These are phyloP conservation scores for Cnemophilus loriae DNA, from an alignment of 2,113 vertebrate genomes.

Conservation along the genomic window DNA sequence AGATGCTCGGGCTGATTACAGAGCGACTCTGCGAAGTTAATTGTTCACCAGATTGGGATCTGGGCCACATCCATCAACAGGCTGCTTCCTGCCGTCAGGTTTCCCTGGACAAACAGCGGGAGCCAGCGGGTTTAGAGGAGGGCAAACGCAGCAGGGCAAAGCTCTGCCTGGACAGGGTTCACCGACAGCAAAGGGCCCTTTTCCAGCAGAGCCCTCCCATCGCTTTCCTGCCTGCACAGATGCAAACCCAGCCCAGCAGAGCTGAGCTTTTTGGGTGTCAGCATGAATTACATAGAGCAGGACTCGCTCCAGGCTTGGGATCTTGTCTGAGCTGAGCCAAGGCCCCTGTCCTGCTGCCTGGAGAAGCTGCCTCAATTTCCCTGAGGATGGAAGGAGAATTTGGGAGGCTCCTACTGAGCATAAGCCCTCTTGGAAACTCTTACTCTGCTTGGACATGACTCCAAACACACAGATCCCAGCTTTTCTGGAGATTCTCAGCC, in stretches of 20 bases:
- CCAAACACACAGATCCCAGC: not conserved
- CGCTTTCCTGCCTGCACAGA: not conserved
- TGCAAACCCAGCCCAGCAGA: not conserved
- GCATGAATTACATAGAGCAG: rapidly evolving
- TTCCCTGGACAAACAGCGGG: not conserved
- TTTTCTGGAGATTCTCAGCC: not conserved
- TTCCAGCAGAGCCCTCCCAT: not conserved
- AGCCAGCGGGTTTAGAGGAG: not conserved
- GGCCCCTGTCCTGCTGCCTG: not conserved
- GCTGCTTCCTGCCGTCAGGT: not conserved
- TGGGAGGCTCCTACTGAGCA: not conserved
- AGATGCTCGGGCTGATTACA: slow-evolving; percentile 17
- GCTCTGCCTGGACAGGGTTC: not conserved
- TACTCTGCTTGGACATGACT: not conserved
- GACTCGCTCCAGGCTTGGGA: not conserved
- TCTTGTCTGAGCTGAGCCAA: not conserved
- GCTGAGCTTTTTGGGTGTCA: not conserved
- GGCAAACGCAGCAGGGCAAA: not conserved
- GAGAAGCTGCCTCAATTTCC: not conserved
- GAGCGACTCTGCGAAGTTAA: not conserved
- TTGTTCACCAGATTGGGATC: slow-evolving; percentile 41
- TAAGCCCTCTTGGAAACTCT: slow-evolving; percentile 1
- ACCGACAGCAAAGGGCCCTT: not conserved
- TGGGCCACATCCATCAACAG: not conserved
- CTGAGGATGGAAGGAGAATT: not conserved